A percentile compares a stretch with the other conserved stretches of the same genome.
phyloP scores from a whole-genome alignment of 2,113 vertebrate genomes.

The Halcyon malimbica region DNA sequence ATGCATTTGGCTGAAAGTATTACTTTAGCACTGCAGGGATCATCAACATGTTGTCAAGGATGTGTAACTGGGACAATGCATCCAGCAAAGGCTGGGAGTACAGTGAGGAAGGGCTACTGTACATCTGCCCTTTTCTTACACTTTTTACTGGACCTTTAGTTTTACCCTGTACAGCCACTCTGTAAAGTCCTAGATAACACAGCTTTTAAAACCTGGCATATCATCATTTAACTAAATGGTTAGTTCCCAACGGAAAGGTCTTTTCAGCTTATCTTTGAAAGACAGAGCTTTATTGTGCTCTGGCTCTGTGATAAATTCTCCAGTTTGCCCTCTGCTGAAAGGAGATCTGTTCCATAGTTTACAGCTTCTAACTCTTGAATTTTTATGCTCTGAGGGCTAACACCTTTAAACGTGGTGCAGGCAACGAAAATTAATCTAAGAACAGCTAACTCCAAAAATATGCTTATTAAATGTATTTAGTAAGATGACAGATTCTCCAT shows the following conservation, averaged over 20 bases:
- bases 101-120: not conserved
- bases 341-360: constrained; percentile 19
- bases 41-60: not conserved
- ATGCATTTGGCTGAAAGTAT: not conserved
- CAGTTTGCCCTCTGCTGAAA: constrained; percentile 13
- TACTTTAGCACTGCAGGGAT: not conserved
- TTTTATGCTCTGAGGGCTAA: not conserved
- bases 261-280: constrained; percentile 37
- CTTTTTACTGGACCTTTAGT: not conserved
- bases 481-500: not conserved
- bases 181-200: not conserved
- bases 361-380: not conserved
- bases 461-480: not conserved
- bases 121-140: not conserved
- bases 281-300: not conserved
- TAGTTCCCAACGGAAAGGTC: not conserved
- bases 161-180: not conserved
- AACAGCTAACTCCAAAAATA: not conserved
- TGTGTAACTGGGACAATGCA: rapidly evolving
- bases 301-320: constrained; percentile 25
- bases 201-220: not conserved
- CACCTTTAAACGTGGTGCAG: not conserved
- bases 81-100: not conserved
- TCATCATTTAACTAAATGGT: not conserved
- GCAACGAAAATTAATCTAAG: constrained; percentile 3